Evolutionary conservation across 2,888 invertebrate species (phyloP), one percentile per base, ranked within the genome.

Genomic region (Brachyopa scutellaris): DNA sequence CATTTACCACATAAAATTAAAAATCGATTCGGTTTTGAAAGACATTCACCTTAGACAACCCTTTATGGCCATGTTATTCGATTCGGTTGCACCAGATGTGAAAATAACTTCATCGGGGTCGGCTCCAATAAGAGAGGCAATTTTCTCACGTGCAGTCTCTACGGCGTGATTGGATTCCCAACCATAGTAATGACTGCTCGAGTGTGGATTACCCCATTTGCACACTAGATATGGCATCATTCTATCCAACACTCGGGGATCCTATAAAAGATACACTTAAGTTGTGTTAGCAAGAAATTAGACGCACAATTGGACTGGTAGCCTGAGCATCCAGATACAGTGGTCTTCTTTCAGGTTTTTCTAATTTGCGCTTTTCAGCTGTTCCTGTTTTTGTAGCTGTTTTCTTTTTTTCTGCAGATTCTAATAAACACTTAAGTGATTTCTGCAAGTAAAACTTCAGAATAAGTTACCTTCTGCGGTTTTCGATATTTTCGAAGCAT

Each of bases 1-100:
- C 15, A 26, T 17, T 13, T 8, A n/a, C 13, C 2, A 21, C 8
- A 11, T 15, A 15, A 26, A 29, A 42, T 11, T 29, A 42, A 42
- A 26, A 4, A 21, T 42, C n/a, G n/a, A 21, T n/a, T 38, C 1
- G 11, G 11, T 7, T n/a, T 15, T 3, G 9, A n/a, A 4, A 51
- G 15, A n/a, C 4, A 6, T 2, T 40, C 72, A 88, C 66, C 96
- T 93, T 2, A 97, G 97, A 0, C 98, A 97, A 40, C 99, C 99
- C 91, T 99, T 99, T 0, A 99, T 93, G 4, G 99, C 95, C 85
- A 99, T 96, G 88, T 99, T 99, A 90, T 99, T 99, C 9, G 98
- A 97, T 90, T 99, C 99, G 8, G 99, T 99, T 4, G 99, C 99
- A 70, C 99, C 99, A 29, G 99, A 99, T 5, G 99, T 99, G 89